phyloP scores from a whole-genome alignment of 2,888 invertebrate genomes.

The Parascotia fuliginaria region DNA sequence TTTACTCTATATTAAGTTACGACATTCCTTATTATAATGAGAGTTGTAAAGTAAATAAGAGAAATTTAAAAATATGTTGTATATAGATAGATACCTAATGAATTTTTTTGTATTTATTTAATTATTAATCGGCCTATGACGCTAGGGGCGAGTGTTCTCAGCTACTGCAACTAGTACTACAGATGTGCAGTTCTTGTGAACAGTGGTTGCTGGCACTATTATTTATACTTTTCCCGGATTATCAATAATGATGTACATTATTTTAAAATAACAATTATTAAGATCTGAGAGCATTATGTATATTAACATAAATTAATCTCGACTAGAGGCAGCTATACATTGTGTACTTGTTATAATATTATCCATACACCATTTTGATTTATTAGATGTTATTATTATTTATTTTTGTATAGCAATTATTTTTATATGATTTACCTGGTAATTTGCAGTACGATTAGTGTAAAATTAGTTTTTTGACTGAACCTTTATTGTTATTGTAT shows the following conservation, averaged over 20 bases:
- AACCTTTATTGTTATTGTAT: slow-evolving; percentile 54
- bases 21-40: slow-evolving; percentile 74
- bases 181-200: slow-evolving; percentile 11
- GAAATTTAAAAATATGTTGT: slow-evolving; percentile 71
- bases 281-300: slow-evolving; percentile 50
- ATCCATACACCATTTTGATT: slow-evolving; percentile 38
- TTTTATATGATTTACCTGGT: slow-evolving; percentile 42
- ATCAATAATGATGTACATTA: slow-evolving; percentile 31
- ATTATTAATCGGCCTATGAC: slow-evolving; percentile 75
- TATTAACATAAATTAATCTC: slow-evolving; percentile 62
- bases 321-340: slow-evolving; percentile 77
- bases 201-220: slow-evolving; percentile 25
- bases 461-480: slow-evolving; percentile 68
- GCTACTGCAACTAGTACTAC: slow-evolving; percentile 6
- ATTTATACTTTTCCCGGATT: slow-evolving; percentile 30
- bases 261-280: slow-evolving; percentile 48
- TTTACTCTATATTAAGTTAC: slow-evolving; percentile 68
- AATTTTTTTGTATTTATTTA: slow-evolving; percentile 63
- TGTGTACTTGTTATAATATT: slow-evolving; percentile 52
- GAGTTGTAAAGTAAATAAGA: slow-evolving; percentile 74
- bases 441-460: slow-evolving; percentile 52
- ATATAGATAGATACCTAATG: slow-evolving; percentile 68
- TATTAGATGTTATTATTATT: slow-evolving; percentile 28
- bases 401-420: slow-evolving; percentile 39
- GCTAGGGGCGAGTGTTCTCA: slow-evolving; percentile 51